Base-by-base conservation (phyloP, 2,113 vertebrate genomes). In the Camelus bactrianus region DNA sequence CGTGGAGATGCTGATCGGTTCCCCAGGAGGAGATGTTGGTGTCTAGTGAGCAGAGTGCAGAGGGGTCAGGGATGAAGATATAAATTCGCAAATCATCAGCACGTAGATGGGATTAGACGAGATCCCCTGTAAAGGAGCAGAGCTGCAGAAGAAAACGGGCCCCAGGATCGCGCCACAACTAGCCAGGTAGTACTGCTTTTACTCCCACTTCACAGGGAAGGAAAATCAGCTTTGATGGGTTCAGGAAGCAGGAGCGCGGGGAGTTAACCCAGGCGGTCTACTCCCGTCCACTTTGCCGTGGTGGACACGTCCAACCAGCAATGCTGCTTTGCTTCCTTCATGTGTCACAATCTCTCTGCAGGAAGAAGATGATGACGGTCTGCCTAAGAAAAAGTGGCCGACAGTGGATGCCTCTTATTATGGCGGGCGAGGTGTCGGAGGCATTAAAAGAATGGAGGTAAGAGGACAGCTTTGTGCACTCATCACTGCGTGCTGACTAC, bases 391-490 rank as follows among this genome's bases (percentile, higher is more conserved):
- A 95, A 99, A 99, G 76, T 99, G 99, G 99, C 99, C 99, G 1
- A 99, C 99, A 0, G 99, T 99, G 0, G 99, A 99, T 19, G 99
- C 99, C 38, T 99, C 99, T 56, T 99, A 99, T 87, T 99, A 99
- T 0, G 99, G 99, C 8, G 99, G 99, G 10, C 98, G 99, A 97
- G 99, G 99, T 6, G 99, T 99, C 32, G 99, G 99, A 0, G 99
- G 99, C 84, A 99, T 99, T 96, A 99, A 99, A 98, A 98, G 99
- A 87, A 99, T 99, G 99, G 99, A 99, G 99, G 99, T 99, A 86
- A 98, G 79, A 72, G 48, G 4, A 46, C 6, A 46, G 32, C 5
- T 46, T 46, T 5, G 30, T 2, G 1, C 19, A 13, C 5, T n/a
- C 8, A 5, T 75, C 9, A 6, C 54, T 58, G 0, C 15, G 3